Base-by-base conservation (phyloP, 1,140 invertebrate species). In the Batillaria attramentaria region DNA sequence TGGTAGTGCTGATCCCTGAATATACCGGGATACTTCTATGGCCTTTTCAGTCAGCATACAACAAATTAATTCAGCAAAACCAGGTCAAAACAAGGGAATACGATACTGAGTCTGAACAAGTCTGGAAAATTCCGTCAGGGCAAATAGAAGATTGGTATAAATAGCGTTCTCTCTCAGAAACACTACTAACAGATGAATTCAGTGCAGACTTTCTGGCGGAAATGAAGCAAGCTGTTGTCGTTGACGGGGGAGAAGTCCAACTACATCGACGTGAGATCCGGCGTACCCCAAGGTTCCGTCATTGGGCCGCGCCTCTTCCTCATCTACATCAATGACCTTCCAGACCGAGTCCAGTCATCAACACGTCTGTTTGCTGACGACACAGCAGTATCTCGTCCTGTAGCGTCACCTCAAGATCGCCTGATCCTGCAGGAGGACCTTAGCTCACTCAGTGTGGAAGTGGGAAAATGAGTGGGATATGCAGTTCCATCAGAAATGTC, bases 361-460 rank as follows among this genome's bases (percentile, higher is more conserved):
- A 33, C 39, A 28, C 31, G 82, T 28, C 79, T 83, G 20, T 80
- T 83, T 69, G 79, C 79, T 3, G 81, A 83, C 37, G 62, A 79
- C 62, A 73, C 66, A 41, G 57, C 73, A 3, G 60, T 65, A 8
- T 74, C 72, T 50, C 3, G 70, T 6, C 3, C 37, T 1, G 73
- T 81, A 43, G 65, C 57, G 8, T 24, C 78, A 0, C n/a, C 8
- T 24, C 42, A 10, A 54, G 28, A 76, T 31, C n/a, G 33, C 37
- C 28, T 16, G n/a, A 66, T 16, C 42, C 6, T 18, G 39, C 69
- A 72, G 42, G 69, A 72, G 39, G 39, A 72, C 39, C 43, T 72
- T 18, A 10, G 31, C 39, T 43, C 39, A 28, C 37, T 72, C 31
- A 31, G 35, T n/a, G n/a, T n/a, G n/a, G n/a, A 72, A 35, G 28